phyloP scores from a whole-genome alignment of 2,888 invertebrate species.

The Allacma fusca region DNA sequence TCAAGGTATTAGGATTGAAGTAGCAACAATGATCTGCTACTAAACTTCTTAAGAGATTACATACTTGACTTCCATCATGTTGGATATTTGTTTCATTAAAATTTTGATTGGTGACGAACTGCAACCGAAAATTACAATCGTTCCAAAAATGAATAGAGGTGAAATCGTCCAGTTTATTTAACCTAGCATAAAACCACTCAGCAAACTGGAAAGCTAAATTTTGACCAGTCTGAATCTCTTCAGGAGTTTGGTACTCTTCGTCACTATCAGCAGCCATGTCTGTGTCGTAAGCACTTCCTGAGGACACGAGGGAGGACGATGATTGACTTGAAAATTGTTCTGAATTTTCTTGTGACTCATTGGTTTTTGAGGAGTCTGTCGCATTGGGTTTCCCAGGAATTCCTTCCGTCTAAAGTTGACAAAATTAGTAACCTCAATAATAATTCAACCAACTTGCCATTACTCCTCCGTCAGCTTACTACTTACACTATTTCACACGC shows the following conservation, averaged over 20 bases:
- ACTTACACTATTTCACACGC: too few species aligned
- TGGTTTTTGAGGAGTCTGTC: too few species aligned
- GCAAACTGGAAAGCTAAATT: conserved; percentile 65
- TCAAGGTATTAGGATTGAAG: conserved; percentile 71
- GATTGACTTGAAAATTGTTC: too few species aligned
- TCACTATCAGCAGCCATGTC: conserved; percentile 18
- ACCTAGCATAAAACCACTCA: conserved; percentile 69
- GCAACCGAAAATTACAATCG: conserved; percentile 65
- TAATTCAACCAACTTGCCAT: too few species aligned
- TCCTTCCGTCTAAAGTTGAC: too few species aligned
- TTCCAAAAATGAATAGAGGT: conserved; percentile 69
- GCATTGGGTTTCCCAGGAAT: too few species aligned
- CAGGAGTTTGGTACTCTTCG: conserved; percentile 5
- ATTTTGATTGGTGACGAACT: conserved; percentile 43
- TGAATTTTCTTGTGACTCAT: too few species aligned
- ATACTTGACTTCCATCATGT: conserved; percentile 62
- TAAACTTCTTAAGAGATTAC: conserved; percentile 64
- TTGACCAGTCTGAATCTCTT: conserved; percentile 30
- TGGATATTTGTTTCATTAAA: conserved; percentile 52
- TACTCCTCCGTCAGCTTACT: not conserved
- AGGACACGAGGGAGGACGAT: not conserved
- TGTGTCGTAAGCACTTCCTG: conserved; percentile 3
- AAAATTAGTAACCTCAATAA: too few species aligned
- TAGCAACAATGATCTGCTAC: conserved; percentile 65
- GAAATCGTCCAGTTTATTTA: conserved; percentile 65